Conservation (phyloP, 2,797 vertebrate species). For the Macroramphosus scolopax region DNA sequence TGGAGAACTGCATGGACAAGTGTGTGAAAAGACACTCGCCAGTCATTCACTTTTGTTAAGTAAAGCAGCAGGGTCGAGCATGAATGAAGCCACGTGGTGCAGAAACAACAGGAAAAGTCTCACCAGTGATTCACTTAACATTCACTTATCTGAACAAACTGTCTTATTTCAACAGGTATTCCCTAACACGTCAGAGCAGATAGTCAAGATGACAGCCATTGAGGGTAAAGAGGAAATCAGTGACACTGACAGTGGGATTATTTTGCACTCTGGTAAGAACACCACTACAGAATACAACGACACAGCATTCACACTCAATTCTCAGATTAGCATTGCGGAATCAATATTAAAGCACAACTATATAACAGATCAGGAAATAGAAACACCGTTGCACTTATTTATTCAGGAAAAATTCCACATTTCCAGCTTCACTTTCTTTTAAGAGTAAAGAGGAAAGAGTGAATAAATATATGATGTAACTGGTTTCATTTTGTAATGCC, state of each 20-base stretch:
- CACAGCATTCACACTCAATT: not conserved
- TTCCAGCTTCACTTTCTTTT: no score
- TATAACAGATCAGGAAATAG: no score
- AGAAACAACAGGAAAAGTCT: slow-evolving; percentile 12
- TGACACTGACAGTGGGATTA: slow-evolving; percentile 89
- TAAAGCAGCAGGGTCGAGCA: slow-evolving; percentile 45
- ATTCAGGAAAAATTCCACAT: no score
- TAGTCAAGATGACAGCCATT: slow-evolving; percentile 68
- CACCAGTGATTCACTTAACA: slow-evolving; percentile 9
- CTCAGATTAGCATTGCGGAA: no score
- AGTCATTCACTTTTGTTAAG: slow-evolving; percentile 67
- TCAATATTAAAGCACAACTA: no score
- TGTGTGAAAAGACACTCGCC: slow-evolving; percentile 70
- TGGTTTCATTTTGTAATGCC: no score
- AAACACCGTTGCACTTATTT: no score
- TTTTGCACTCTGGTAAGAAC: slow-evolving; percentile 85
- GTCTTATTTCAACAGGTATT: slow-evolving; percentile 55
- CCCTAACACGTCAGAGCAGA: slow-evolving; percentile 17
- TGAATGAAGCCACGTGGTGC: slow-evolving; percentile 44
- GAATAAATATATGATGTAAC: no score
- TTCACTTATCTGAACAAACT: slow-evolving; percentile 19
- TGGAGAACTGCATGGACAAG: slow-evolving; percentile 58
- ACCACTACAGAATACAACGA: slow-evolving; percentile 7
- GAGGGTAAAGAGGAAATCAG: slow-evolving; percentile 89
- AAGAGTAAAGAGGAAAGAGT: no score